A percentile compares a stretch with the other conserved stretches of the same genome.
Evolutionary conservation across 2,888 invertebrate species (phyloP).

Genomic region (Stratiomys singularior): DNA sequence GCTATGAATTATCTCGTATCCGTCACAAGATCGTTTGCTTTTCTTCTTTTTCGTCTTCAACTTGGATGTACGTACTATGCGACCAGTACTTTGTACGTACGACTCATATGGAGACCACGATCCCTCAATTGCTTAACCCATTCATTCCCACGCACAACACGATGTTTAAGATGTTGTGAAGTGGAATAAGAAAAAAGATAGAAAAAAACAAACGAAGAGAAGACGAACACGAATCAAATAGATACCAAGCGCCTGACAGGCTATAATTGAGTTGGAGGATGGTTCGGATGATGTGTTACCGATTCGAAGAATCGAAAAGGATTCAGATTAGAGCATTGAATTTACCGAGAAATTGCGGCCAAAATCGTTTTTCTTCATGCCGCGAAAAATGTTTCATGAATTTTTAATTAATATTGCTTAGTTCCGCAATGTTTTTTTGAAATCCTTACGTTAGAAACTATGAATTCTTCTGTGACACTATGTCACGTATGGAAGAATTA

Average conservation of each 20-base stretch:
- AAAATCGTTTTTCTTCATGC: too few relatives aligned
- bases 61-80: not conserved
- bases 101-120: not conserved
- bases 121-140: constrained; percentile 22
- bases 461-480: too few relatives aligned
- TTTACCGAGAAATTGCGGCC: too few relatives aligned
- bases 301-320: too few relatives aligned
- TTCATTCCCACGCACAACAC: constrained; percentile 45
- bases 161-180: constrained; percentile 30
- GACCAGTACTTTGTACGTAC: not conserved
- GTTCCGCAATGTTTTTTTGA: too few relatives aligned
- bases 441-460: too few relatives aligned
- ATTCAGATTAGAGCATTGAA: too few relatives aligned
- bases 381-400: too few relatives aligned
- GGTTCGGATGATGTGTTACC: not conserved
- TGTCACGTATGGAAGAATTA: too few relatives aligned
- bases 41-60: not conserved
- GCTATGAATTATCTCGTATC: constrained; percentile 40
- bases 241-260: constrained; percentile 4
- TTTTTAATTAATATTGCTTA: too few relatives aligned
- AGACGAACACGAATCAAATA: constrained; percentile 6
- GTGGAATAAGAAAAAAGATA: not conserved
- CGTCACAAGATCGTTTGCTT: constrained; percentile 31
- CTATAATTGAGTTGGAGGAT: constrained; percentile 29
- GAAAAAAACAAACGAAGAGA: not conserved